These are phyloP conservation scores for Arrhopalites spinosus DNA, from an alignment of 2,888 invertebrate genomes.

Conservation along the genomic window DNA sequence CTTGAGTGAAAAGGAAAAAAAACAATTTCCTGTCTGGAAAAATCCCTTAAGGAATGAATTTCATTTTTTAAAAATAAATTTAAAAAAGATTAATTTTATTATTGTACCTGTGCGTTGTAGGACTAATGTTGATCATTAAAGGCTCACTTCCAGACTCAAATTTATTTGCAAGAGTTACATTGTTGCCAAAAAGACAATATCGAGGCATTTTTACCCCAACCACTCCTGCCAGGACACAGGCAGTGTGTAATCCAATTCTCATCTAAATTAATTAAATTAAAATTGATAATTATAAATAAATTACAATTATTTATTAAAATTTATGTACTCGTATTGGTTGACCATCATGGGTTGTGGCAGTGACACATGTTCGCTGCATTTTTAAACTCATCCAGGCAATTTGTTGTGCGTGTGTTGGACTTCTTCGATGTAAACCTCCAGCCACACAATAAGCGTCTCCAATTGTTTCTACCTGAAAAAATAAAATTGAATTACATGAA, in stretches of 20 bases:
- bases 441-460: slow-evolving; percentile 97
- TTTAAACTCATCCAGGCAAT: slow-evolving; percentile 95
- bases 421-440: slow-evolving; percentile 85
- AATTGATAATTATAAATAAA: not conserved
- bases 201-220: slow-evolving; percentile 92
- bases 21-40: no score
- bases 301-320: not conserved
- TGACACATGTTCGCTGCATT: slow-evolving; percentile 88
- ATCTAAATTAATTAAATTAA: slow-evolving; percentile 68
- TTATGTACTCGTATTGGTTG: slow-evolving; percentile 78
- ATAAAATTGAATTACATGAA: not conserved
- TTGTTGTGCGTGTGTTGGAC: slow-evolving; percentile 87
- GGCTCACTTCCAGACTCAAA: slow-evolving; percentile 94
- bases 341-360: slow-evolving; percentile 87
- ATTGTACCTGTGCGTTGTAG: slow-evolving; percentile 89
- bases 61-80: no score
- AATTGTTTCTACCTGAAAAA: slow-evolving; percentile 84
- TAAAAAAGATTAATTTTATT: no score
- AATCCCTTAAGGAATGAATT: no score
- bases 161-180: slow-evolving; percentile 93
- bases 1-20: no score
- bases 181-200: slow-evolving; percentile 93
- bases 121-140: slow-evolving; percentile 87
- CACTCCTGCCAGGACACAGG: slow-evolving; percentile 89
- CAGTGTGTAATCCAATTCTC: slow-evolving; percentile 93